Evolutionary conservation across 2,888 invertebrate species (phyloP), one percentile per base, ranked within the genome.

Genomic region (Phlogophora meticulosa): DNA sequence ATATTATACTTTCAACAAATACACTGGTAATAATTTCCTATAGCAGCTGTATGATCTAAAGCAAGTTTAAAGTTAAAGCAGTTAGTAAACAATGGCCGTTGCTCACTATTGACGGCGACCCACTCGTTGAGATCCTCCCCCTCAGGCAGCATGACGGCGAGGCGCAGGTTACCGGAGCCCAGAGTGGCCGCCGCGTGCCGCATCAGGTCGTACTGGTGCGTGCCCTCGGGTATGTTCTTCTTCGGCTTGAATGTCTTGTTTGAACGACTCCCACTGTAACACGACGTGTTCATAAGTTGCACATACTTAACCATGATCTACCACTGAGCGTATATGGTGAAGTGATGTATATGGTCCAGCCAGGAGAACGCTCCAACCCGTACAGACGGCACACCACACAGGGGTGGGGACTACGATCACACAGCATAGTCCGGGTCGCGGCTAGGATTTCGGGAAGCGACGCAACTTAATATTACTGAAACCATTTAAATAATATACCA

Each of bases 111-210:
- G 51, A 99, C 99, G 62, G 99, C 99, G 46, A 99, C 99, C 99
- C 99, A 99, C 96, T 99, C 99, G 90, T 99, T 99, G 78, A 99
- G 97, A 95, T 99, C 99, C 95, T 99, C 99, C 42, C 99, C 99
- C 93, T 99, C 99, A 0, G 99, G 99, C 83, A 99, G 96, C 96
- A 98, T 98, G 62, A 99, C 99, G 49, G 99, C 99, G 75, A 99
- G 96, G 74, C 99, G 96, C 80, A 99, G 96, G 96, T 99, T 99
- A 28, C 99, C 99, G 52, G 99, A 99, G 65, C 99, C 99, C 48
- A 99, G 96, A 0, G 99, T 99, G 67, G 99, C 99, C 1, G 99
- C 99, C n/a, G 99, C 99, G 96, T 99, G 99, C 96, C 99, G 98
- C 99, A 99, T 99, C 92, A 99, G 96, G 94, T 99, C 99, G 97